Conservation (phyloP, 1,140 invertebrate genomes). For the Drosophila subobscura region DNA sequence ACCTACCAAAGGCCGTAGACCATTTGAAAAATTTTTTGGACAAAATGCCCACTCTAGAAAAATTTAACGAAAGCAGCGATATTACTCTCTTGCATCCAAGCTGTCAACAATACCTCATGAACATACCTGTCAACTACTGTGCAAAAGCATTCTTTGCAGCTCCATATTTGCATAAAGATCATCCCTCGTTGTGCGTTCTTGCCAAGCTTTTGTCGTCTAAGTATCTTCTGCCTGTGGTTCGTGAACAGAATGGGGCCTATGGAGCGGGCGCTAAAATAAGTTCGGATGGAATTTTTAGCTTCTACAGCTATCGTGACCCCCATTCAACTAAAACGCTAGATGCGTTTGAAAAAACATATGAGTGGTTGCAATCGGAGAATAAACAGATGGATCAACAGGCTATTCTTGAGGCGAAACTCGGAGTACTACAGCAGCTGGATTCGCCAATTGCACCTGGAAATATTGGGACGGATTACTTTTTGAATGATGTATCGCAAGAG, state of each 20-base stretch:
- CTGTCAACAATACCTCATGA: conserved; percentile 91
- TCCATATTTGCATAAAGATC: conserved; percentile 91
- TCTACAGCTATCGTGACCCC: conserved; percentile 94
- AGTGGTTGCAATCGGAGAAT: conserved; percentile 88
- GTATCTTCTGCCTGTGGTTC: conserved; percentile 92
- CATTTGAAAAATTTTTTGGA: conserved; percentile 84
- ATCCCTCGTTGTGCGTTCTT: conserved; percentile 89
- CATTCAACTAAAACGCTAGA: conserved; percentile 91
- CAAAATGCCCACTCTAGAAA: conserved; percentile 65
- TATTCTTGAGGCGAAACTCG: conserved; percentile 94
- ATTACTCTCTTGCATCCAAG: conserved; percentile 66
- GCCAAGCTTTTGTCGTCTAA: conserved; percentile 90
- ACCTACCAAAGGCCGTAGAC: conserved; percentile 84
- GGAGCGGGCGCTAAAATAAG: conserved; percentile 91
- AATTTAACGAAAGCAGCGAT: conserved; percentile 66
- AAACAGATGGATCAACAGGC: conserved; percentile 86
- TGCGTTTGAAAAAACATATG: conserved; percentile 89
- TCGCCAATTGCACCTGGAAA: conserved; percentile 91
- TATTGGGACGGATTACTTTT: conserved; percentile 90
- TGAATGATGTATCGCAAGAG: conserved; percentile 90
- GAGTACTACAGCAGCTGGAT: conserved; percentile 94
- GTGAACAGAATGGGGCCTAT: conserved; percentile 97
- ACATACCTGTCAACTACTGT: conserved; percentile 94
- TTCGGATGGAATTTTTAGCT: conserved; percentile 89
- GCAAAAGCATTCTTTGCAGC: conserved; percentile 91